A percentile compares a stretch with the other conserved stretches of the same genome.
Conservation (phyloP, 1,140 invertebrate genomes). For the Rhizoglyphus robini region DNA sequence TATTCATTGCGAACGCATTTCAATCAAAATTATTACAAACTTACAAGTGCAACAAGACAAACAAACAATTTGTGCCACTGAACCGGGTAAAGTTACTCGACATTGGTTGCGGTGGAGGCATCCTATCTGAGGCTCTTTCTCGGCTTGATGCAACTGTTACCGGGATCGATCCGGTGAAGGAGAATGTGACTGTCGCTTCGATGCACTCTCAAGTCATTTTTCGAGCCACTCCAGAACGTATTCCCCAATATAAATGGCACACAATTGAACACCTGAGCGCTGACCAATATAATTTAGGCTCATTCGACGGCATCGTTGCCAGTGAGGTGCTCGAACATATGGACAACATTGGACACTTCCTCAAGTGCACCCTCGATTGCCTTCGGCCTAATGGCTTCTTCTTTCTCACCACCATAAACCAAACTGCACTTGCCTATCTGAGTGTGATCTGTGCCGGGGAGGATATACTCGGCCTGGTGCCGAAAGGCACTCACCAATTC, state of each 20-base stretch:
- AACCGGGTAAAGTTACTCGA: conserved; percentile 55
- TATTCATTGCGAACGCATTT: conserved; percentile 46
- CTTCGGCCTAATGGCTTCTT: conserved; percentile 52
- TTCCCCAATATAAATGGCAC: conserved; percentile 27
- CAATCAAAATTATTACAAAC: conserved; percentile 28
- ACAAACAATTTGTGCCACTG: too few species aligned
- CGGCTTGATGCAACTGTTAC: conserved; percentile 62
- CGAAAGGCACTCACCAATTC: conserved; percentile 76
- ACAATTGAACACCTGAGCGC: conserved; percentile 45
- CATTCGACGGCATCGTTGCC: too few species aligned
- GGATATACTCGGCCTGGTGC: too few species aligned
- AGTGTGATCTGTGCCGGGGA: too few species aligned
- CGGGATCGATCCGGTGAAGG: conserved; percentile 80
- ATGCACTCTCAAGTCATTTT: conserved; percentile 41
- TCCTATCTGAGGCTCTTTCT: conserved; percentile 58
- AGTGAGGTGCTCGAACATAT: too few species aligned
- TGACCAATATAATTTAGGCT: conserved; percentile 29
- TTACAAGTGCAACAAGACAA: conserved; percentile 29
- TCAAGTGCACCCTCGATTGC: conserved; percentile 51
- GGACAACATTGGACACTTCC: conserved; percentile 53
- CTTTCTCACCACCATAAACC: conserved; percentile 83
- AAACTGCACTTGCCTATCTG: conserved; percentile 58
- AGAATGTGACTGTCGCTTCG: conserved; percentile 55
- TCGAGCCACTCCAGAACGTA: conserved; percentile 23
- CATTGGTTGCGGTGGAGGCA: conserved; percentile 76